Percentiles rank a stretch among this genome's conserved stretches.
Evolutionary conservation across 2,888 invertebrate species (phyloP).

Genomic region (Chromoteleia sp.): DNA sequence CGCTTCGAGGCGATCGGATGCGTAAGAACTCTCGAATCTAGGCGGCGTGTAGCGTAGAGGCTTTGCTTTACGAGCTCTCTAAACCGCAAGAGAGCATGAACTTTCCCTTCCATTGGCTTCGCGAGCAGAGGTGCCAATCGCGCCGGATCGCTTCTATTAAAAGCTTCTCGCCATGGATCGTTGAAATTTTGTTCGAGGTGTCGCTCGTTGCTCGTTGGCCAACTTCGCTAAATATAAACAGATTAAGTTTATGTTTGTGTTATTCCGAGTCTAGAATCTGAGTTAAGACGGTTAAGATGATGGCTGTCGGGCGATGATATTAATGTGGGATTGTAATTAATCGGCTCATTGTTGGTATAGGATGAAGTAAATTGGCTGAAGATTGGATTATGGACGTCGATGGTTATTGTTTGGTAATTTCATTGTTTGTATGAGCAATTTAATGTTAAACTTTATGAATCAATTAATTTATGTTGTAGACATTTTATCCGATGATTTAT

Average conservation of each 20-base stretch:
- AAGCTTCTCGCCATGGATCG: conserved; percentile 35
- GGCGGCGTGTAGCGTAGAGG: conserved; percentile 38
- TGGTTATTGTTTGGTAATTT: conserved; percentile 8
- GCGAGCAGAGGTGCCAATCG: conserved; percentile 54
- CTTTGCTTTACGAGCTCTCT: conserved; percentile 62
- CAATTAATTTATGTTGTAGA: no score
- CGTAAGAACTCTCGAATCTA: conserved; percentile 46
- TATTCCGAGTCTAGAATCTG: conserved; percentile 36
- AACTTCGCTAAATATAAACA: conserved; percentile 54
- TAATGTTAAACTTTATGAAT: background rate
- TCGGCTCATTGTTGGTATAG: conserved; percentile 23
- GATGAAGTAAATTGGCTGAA: conserved; percentile 28
- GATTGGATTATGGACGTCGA: conserved; percentile 18
- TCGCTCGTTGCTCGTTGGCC: background rate
- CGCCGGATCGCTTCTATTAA: conserved; percentile 38
- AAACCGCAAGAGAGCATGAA: conserved; percentile 63
- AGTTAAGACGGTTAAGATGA: conserved; percentile 28
- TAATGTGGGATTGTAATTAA: conserved; percentile 54
- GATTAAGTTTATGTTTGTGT: conserved; percentile 49
- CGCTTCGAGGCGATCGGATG: conserved; percentile 20
- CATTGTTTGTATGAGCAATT: background rate
- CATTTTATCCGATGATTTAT: no score
- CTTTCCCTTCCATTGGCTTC: conserved; percentile 51
- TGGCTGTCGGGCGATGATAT: conserved; percentile 29
- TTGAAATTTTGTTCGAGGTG: conserved; percentile 29